A percentile compares a stretch with the other conserved stretches of the same genome.
These are phyloP conservation scores for Puma concolor DNA, from an alignment of 2,113 vertebrate genomes.

Conservation along the genomic window DNA sequence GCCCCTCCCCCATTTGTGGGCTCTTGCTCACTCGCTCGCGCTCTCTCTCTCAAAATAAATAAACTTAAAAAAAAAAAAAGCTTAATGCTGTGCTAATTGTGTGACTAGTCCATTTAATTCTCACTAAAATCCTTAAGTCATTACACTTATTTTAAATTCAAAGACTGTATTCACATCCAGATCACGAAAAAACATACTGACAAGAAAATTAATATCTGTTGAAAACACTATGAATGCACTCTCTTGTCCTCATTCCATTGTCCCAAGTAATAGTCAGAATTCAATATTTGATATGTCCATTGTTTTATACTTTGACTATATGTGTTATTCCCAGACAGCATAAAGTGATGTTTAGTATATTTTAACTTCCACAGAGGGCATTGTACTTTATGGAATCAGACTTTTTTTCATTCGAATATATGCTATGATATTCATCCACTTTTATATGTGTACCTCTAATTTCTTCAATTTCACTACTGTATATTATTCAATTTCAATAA, in stretches of 20 bases:
- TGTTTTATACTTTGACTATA: background rate
- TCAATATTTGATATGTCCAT: background rate
- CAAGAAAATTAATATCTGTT: background rate
- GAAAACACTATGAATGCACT: background rate
- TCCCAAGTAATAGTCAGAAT: background rate
- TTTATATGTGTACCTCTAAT: background rate
- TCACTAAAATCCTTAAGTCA: background rate
- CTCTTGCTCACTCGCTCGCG: no score
- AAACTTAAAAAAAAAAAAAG: no score
- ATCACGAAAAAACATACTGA: background rate
- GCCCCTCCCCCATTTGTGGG: no score
- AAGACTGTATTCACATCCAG: background rate
- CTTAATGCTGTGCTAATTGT: background rate
- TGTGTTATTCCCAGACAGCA: background rate
- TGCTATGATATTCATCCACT: background rate
- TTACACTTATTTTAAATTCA: background rate
- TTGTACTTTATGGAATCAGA: background rate
- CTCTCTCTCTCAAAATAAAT: no score
- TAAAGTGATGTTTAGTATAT: background rate
- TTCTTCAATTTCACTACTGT: background rate
- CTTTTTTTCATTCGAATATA: conserved; percentile 17
- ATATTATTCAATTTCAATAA: background rate
- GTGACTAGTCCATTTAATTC: background rate
- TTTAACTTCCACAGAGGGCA: background rate
- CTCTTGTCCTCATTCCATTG: background rate